Conservation (phyloP, 1,140 invertebrate species). For the Drosophila asahinai region DNA sequence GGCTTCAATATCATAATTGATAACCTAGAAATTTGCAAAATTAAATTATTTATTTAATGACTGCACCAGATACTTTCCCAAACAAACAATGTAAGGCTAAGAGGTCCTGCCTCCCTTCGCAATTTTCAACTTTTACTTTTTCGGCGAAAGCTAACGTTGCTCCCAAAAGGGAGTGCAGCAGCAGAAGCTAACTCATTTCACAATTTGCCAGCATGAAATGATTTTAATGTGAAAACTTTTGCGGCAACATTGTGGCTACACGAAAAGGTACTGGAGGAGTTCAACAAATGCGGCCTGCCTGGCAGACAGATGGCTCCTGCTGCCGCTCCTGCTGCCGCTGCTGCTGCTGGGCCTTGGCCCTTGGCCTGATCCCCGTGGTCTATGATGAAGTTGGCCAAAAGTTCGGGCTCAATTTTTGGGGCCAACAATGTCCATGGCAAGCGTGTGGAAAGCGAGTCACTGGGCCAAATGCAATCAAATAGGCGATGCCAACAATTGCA, state of each 20-base stretch:
- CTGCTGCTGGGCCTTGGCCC: constrained; percentile 4
- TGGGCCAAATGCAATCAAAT: constrained; percentile 74
- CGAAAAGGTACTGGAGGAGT: constrained; percentile 39
- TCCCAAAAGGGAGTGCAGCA: constrained; percentile 19
- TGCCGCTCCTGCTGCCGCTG: background rate
- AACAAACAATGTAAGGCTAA: constrained; percentile 27
- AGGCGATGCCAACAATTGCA: constrained; percentile 54
- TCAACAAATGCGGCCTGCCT: constrained; percentile 43
- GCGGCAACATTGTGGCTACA: constrained; percentile 57
- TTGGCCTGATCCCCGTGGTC: constrained; percentile 22
- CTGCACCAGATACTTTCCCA: constrained; percentile 17
- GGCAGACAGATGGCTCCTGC: constrained; percentile 48
- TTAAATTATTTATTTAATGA: constrained; percentile 27
- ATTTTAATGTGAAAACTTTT: constrained; percentile 82
- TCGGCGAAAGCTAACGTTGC: background rate
- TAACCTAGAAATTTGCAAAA: constrained; percentile 20
- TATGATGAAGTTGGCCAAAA: constrained; percentile 76
- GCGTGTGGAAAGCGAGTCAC: constrained; percentile 51
- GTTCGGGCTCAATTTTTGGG: constrained; percentile 53
- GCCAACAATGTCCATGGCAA: constrained; percentile 19
- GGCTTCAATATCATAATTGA: constrained; percentile 19
- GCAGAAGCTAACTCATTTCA: constrained; percentile 67
- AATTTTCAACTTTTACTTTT: constrained; percentile 44
- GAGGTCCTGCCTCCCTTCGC: constrained; percentile 1
- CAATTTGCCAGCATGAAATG: constrained; percentile 76